Evolutionary conservation across 2,797 vertebrate species (phyloP), one percentile per base, ranked within the genome.

Genomic region (Acrossocheilus fasciatus): DNA sequence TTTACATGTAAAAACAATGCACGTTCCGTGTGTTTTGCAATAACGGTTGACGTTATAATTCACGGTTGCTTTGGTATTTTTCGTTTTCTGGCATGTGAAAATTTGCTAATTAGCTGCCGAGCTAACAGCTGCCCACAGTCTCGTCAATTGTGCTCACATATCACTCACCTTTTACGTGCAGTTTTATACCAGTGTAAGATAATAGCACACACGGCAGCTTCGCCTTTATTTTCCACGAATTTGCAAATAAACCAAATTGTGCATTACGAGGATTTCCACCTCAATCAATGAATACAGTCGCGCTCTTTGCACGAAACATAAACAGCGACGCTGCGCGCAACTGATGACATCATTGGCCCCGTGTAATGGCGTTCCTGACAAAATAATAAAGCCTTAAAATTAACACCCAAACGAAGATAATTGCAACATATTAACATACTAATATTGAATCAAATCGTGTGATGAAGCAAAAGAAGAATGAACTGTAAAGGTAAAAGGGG

Each of bases 241-340:
- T 66, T 74, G 20, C 5, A 73, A 74, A 66, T 30, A 68, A 83
- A 91, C 73, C 89, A 91, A 91, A 91, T 92, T 88, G 90, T 88
- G 90, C 64, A 92, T 92, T 91, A 92, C 91, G 82, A 90, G 84
- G 64, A 88, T 83, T 88, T 91, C 88, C 91, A 88, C 88, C 93
- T 92, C 94, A 96, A 95, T 96, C 91, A 96, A 96, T 95, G 93
- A 94, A 95, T 54, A 72, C 82, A 88, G 92, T 90, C 92, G 92
- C 92, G 69, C 83, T 86, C 59, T 92, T 90, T 84, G 82, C 50
- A 89, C 92, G 90, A 89, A 62, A 57, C 73, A 83, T 81, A 68
- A 86, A 88, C 83, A 83, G 84, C 82, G 70, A 87, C 82, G 87
- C 75, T 81, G 90, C 90, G 88, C 81, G 68, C 81, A 52, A 57